Percentiles rank a stretch among this genome's conserved stretches.
Evolutionary conservation across 2,888 invertebrate genomes (phyloP).

Genomic region (Scrobipalpa costella): DNA sequence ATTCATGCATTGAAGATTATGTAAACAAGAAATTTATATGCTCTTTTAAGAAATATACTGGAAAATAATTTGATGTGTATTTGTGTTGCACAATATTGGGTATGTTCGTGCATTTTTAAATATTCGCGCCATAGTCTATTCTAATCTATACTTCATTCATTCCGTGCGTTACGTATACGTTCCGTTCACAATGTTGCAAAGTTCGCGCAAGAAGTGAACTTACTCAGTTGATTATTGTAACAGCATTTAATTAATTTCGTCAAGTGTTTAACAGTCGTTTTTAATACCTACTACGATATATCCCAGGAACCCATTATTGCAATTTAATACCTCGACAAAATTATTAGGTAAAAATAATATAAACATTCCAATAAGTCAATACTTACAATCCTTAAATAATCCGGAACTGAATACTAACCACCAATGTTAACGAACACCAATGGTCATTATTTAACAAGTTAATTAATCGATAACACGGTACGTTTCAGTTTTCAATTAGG

Average conservation of each 20-base stretch:
- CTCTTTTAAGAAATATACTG: too few species aligned
- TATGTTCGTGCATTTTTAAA: background rate
- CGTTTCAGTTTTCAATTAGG: slow-evolving; percentile 2
- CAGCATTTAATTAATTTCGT: background rate
- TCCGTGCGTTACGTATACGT: background rate
- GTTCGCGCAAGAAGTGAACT: background rate
- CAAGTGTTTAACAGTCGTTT: background rate
- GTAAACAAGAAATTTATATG: too few species aligned
- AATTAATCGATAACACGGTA: background rate
- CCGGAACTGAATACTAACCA: background rate
- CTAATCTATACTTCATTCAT: background rate
- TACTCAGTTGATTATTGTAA: background rate
- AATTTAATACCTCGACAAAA: too few species aligned
- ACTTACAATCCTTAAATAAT: background rate
- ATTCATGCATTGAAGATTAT: too few species aligned
- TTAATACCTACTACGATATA: background rate
- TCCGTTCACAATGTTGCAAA: background rate
- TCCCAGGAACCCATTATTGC: too few species aligned
- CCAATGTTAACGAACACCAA: background rate
- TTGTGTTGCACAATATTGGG: background rate
- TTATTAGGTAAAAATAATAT: too few species aligned
- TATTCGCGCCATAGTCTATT: background rate
- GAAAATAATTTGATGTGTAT: too few species aligned
- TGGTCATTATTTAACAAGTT: too few species aligned
- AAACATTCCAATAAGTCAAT: too few species aligned